These are phyloP conservation scores for Apamea epomidion DNA, from an alignment of 2,888 invertebrate genomes.

Conservation along the genomic window DNA sequence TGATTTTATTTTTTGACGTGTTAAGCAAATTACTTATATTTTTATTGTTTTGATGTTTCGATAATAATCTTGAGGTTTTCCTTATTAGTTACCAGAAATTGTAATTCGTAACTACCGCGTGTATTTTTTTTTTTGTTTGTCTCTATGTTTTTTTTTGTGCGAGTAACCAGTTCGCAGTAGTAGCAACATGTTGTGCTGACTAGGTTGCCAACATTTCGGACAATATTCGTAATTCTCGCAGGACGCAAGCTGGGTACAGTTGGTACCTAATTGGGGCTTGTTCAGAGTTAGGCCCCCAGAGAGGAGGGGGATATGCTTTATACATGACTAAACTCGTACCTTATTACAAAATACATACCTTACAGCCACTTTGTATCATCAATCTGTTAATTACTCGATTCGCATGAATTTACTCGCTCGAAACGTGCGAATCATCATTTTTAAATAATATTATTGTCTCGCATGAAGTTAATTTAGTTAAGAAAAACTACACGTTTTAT, in stretches of 20 bases:
- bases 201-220: constrained; percentile 28
- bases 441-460: no score
- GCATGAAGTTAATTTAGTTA: no score
- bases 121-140: background rate
- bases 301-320: constrained; percentile 4
- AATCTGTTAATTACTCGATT: no score
- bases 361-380: no score
- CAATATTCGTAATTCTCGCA: constrained; percentile 51
- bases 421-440: no score
- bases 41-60: background rate
- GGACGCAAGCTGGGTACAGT: constrained; percentile 7
- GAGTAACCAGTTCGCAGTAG: constrained; percentile 3
- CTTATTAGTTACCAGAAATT: background rate
- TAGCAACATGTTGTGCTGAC: constrained; percentile 4
- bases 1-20: background rate
- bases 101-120: background rate
- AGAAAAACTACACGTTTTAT: no score
- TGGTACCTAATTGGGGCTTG: constrained; percentile 54
- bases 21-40: constrained; percentile 4
- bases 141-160: background rate
- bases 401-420: no score
- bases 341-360: constrained; percentile 23
- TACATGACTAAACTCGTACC: constrained; percentile 15
- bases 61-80: constrained; percentile 22
- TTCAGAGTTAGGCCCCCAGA: constrained; percentile 26